A percentile compares a stretch with the other conserved stretches of the same genome.
Evolutionary conservation across 2,797 vertebrate species (phyloP).

Genomic region (Typhlichthys eigenmanni): DNA sequence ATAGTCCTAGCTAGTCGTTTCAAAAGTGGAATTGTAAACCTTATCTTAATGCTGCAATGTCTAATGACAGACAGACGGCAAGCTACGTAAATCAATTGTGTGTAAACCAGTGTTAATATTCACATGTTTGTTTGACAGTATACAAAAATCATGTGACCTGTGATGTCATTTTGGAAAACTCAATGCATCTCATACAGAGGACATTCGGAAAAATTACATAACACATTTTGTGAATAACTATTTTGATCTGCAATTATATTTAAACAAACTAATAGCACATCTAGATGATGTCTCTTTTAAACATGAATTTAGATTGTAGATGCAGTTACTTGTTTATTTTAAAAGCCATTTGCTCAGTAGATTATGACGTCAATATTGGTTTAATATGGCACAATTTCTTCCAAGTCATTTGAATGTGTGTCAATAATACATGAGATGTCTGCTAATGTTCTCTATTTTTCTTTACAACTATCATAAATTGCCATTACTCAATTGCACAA

Average conservation of each 20-base stretch:
- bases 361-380: conserved; percentile 28
- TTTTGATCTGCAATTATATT: neutral
- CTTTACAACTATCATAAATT: conserved; percentile 15
- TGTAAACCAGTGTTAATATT: no score
- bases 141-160: no score
- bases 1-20: no score
- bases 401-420: neutral
- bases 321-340: conserved; percentile 9
- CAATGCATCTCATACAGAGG: no score
- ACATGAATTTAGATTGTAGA: conserved; percentile 11
- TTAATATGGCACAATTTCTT: conserved; percentile 8
- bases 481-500: conserved; percentile 14
- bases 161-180: no score
- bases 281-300: conserved; percentile 15
- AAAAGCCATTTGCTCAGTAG: conserved; percentile 9
- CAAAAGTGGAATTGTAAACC: no score
- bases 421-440: no score
- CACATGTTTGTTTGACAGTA: no score
- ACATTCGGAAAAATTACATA: no score
- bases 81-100: no score
- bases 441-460: conserved; percentile 3
- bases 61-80: no score
- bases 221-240: neutral
- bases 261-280: conserved; percentile 12
- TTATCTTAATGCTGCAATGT: no score